phyloP scores from a whole-genome alignment of 2,113 vertebrate species.

The Progne subis region DNA sequence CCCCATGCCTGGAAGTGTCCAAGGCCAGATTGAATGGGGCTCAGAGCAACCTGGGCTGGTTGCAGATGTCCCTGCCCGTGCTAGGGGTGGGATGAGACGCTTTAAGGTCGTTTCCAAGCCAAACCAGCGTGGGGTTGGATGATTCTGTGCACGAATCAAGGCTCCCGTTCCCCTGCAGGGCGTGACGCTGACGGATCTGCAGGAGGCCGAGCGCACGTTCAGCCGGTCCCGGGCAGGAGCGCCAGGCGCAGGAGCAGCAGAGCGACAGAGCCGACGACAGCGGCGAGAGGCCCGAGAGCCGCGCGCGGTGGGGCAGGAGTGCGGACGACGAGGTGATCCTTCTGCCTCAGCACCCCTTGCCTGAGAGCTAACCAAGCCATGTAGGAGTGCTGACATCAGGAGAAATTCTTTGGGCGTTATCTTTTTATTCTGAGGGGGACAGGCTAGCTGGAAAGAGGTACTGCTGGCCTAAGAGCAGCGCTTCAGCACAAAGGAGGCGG shows the following conservation, averaged over 20 bases:
- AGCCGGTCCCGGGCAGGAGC: conserved; percentile 76
- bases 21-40: fast-evolving
- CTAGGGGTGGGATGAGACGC: no score
- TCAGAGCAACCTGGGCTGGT: fast-evolving
- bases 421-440: background rate
- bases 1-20: no score
- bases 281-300: conserved; percentile 38
- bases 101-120: background rate
- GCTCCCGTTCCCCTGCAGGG: conserved; percentile 70
- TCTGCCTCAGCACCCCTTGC: background rate
- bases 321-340: conserved; percentile 77
- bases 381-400: background rate
- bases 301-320: conserved; percentile 33
- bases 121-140: fast-evolving
- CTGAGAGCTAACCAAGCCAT: background rate
- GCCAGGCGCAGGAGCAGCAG: conserved; percentile 72
- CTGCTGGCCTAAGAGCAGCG: background rate
- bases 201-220: conserved; percentile 86
- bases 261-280: background rate
- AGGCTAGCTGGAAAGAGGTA: background rate
- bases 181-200: conserved; percentile 89
- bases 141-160: background rate
- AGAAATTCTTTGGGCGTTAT: background rate
- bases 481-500: background rate
- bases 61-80: background rate